Evolutionary conservation across 2,113 vertebrate genomes (phyloP).

Genomic region (Catharus minimus): DNA sequence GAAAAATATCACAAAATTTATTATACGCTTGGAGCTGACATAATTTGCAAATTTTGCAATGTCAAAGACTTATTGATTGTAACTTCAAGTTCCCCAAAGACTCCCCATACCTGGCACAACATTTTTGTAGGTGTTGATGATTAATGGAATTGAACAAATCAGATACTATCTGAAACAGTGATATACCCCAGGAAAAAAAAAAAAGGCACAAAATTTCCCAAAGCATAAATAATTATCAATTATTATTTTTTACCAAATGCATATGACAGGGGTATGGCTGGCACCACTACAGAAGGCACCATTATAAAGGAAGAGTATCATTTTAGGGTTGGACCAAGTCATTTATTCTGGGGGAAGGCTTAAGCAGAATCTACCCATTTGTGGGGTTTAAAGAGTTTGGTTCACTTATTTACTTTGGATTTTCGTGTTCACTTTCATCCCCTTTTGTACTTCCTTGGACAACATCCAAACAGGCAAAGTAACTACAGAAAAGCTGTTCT

Average conservation of each 20-base stretch:
- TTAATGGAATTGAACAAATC: not conserved
- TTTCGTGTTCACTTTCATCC: slow-evolving; percentile 42
- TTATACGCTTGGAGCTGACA: rapidly evolving
- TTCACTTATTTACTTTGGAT: slow-evolving; percentile 46
- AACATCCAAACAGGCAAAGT: slow-evolving; percentile 36
- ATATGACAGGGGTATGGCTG: not conserved
- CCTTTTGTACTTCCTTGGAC: slow-evolving; percentile 56
- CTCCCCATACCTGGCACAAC: not conserved
- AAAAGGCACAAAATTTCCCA: not conserved
- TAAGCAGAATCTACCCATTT: not conserved
- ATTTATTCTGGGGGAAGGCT: not conserved
- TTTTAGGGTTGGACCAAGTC: not conserved
- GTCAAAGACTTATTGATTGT: not conserved
- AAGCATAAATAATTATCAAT: not conserved
- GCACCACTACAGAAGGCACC: not conserved
- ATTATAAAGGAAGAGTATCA: not conserved
- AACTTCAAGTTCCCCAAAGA: not conserved
- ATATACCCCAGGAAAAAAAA: not conserved
- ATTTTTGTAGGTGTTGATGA: not conserved
- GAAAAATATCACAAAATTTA: not conserved
- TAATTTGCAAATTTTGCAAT: not conserved
- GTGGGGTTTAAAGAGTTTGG: slow-evolving; percentile 15
- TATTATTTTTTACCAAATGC: not conserved
- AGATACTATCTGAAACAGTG: not conserved
- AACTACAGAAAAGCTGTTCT: slow-evolving; percentile 65